Conservation (phyloP, 2,888 invertebrate species). For the Parapristionchus giblindavisi region DNA sequence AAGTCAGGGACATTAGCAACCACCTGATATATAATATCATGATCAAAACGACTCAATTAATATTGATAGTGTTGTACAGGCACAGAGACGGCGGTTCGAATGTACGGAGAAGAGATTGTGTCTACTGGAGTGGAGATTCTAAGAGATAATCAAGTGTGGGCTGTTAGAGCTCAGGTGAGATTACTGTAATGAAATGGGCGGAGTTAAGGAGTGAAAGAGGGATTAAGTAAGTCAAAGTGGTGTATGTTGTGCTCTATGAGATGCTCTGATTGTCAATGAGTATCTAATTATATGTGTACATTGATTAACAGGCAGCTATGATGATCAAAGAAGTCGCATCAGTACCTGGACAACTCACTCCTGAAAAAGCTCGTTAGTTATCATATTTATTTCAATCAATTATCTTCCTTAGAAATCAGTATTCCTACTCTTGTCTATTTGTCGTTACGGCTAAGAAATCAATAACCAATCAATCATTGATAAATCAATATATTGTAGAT, state of each 20-base stretch:
- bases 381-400: not conserved
- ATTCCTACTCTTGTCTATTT: too few relatives aligned
- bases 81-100: slow-evolving; percentile 47
- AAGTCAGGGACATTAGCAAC: not conserved
- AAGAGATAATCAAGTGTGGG: slow-evolving; percentile 54
- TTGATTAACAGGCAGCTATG: slow-evolving; percentile 44
- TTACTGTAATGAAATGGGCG: not conserved
- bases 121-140: slow-evolving; percentile 47
- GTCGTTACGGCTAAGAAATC: too few relatives aligned
- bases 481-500: too few relatives aligned
- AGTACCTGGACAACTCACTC: slow-evolving; percentile 38
- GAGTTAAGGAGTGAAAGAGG: too few relatives aligned
- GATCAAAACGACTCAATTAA: not conserved
- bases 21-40: not conserved
- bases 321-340: slow-evolving; percentile 48
- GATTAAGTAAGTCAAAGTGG: too few relatives aligned
- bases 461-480: too few relatives aligned
- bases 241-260: not conserved
- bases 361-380: slow-evolving; percentile 39
- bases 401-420: slow-evolving; percentile 5
- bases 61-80: slow-evolving; percentile 24
- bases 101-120: slow-evolving; percentile 55
- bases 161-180: slow-evolving; percentile 47
- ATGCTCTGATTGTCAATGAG: not conserved
- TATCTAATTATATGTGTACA: not conserved